Base-by-base conservation (phyloP, 2,113 vertebrate species). In the Leiothrix lutea region DNA sequence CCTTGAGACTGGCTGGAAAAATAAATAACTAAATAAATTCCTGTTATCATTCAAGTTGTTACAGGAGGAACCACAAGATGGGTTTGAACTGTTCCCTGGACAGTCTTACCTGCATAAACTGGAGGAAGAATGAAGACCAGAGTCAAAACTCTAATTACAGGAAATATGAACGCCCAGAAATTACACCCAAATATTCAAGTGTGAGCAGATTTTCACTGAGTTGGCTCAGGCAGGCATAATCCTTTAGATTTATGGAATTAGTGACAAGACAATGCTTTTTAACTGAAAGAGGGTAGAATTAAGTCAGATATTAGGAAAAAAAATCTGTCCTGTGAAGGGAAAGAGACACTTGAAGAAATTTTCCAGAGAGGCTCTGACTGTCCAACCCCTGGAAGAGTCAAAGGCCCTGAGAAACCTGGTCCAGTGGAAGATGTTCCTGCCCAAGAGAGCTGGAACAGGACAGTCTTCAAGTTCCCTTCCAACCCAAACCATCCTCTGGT, bases 151-250 rank as follows among this genome's bases (percentile, higher is more conserved):
- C 25, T 38, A 54, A 40, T 21, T 70, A 25, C 7, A 71, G 48
- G 26, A 66, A 79, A 51, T 9, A 13, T 23, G 9, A 53, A 14
- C 5, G 6, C n/a, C 50, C 51, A 71, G 18, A 29, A 24, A 25
- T 61, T 18, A 58, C 17, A 86, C 9, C 25, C 13, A 81, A 60
- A 79, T 40, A 42, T 70, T 62, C 25, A 94, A 33, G 2, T 28
- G 14, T 20, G 24, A 53, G 26, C 2, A 1, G 0, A 8, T 14
- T 71, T 89, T 60, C 17, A 31, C 36, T 22, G n/a, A 38, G 14
- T 38, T 65, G 45, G 2, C 9, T 93, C 40, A 28, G 26, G n/a
- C 18, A n/a, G 60, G 19, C 6, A 3, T 67, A 45, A 53, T 13
- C 5, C 11, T 74, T 94, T 21, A 54, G 3, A 17, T 5, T 57